Evolutionary conservation across 2,113 vertebrate genomes (phyloP).

Genomic region (Pterophyllum scalare): DNA sequence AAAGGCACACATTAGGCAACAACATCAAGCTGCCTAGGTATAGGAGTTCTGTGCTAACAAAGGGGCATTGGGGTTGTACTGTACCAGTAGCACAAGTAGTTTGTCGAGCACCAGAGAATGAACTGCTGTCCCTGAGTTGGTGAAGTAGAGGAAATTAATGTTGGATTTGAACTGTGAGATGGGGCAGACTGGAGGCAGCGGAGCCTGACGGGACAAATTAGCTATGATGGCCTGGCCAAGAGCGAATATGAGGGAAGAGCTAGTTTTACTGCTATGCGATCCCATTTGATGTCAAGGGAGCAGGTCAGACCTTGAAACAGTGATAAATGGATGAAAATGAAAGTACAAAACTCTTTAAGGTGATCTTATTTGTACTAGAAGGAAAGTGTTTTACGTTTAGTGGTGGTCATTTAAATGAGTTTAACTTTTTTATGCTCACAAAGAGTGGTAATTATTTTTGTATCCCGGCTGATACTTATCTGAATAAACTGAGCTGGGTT

Average conservation of each 20-base stretch:
- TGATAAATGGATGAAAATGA: conserved; percentile 43
- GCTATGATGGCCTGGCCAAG: conserved; percentile 48
- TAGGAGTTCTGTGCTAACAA: conserved; percentile 12
- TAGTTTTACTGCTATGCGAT: conserved; percentile 36
- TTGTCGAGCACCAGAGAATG: conserved; percentile 34
- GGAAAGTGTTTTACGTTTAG: neutral
- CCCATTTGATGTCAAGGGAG: conserved; percentile 36
- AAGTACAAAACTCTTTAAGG: conserved; percentile 11
- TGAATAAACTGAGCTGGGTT: neutral
- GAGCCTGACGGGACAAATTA: conserved; percentile 67
- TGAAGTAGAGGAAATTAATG: conserved; percentile 59
- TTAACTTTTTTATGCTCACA: neutral
- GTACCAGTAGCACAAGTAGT: conserved; percentile 23
- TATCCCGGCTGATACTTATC: neutral
- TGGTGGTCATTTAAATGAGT: neutral
- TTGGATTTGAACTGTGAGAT: conserved; percentile 50
- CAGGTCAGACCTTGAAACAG: neutral
- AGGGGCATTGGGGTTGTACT: conserved; percentile 30
- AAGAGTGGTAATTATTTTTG: neutral
- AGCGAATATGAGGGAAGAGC: conserved; percentile 39
- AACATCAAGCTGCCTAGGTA: conserved; percentile 12
- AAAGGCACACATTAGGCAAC: conserved; percentile 14
- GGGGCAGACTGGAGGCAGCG: conserved; percentile 45
- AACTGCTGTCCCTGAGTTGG: conserved; percentile 59
- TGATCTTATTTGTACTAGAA: conserved; percentile 9